Evolutionary conservation across 2,888 invertebrate species (phyloP), one percentile per base, ranked within the genome.

Genomic region (Tetranychus truncatus): DNA sequence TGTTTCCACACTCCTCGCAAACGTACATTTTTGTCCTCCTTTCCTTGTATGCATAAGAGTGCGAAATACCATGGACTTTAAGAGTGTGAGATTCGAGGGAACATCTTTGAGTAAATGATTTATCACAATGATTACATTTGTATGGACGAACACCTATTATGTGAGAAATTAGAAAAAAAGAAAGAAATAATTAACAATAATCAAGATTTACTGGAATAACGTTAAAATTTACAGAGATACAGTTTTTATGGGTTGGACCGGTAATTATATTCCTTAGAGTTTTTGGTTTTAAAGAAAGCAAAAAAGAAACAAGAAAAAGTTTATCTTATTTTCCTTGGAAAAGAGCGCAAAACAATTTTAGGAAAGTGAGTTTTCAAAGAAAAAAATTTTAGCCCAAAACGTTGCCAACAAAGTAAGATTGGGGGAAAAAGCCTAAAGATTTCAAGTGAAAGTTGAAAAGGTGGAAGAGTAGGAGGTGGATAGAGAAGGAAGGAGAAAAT

Each of bases 1-100:
- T 96, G 86, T 95, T 94, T 45, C 99, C 97, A 84, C 97, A 99
- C 83, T 97, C 97, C 84, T 99, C 99, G 83, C 99, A 99, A 21
- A 99, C 97, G 84, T 97, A 99, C 86, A 94, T 90, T 97, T 99
- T 99, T 83, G 92, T 92, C 80, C 99, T 88, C 77, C 99, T 87
- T 84, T 99, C 96, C 83, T 99, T 99, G 85, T 99, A 97, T 6
- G 93, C 95, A 83, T 95, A 99, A 79, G 90, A 89, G 84, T 96
- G 95, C 81, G 92, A 91, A 55, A 95, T 91, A 77, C 95, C 95
- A 83, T 99, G 99, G 55, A 99, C 96, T 85, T 99, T 99, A 75
- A 93, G 87, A 82, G 95, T 92, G 83, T 99, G 99, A n/a, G 97
- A 97, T 85, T 99, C 99, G 78, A 99, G 86, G 8, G 96, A 96